phyloP scores from a whole-genome alignment of 2,888 invertebrate species.

The Nomada goodeniana region DNA sequence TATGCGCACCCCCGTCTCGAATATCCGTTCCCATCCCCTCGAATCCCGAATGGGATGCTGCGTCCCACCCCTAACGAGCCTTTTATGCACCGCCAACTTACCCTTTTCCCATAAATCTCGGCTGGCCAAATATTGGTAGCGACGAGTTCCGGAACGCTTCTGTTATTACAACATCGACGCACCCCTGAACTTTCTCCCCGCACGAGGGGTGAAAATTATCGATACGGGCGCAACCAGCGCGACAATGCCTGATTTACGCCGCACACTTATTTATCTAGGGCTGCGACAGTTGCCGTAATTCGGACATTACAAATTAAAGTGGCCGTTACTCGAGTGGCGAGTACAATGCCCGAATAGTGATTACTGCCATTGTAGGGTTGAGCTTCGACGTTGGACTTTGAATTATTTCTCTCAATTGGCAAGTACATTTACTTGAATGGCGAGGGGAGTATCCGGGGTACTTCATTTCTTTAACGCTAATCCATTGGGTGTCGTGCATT shows the following conservation, averaged over 20 bases:
- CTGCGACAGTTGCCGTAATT: constrained; percentile 36
- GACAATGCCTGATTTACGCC: constrained; percentile 53
- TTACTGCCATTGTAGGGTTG: background rate
- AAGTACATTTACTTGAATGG: too few relatives aligned
- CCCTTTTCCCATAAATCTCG: constrained; percentile 68
- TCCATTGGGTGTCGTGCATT: too few relatives aligned
- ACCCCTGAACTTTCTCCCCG: constrained; percentile 28
- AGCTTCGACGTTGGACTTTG: too few relatives aligned
- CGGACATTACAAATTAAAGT: constrained; percentile 48
- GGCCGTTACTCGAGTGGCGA: constrained; percentile 6
- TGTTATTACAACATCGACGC: constrained; percentile 48
- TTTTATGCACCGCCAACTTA: constrained; percentile 64
- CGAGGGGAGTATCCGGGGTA: too few relatives aligned
- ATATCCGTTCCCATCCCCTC: constrained; percentile 34
- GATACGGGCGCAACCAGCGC: constrained; percentile 20
- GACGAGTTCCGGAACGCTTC: constrained; percentile 45
- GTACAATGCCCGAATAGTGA: background rate
- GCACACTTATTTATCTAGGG: constrained; percentile 31
- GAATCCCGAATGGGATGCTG: constrained; percentile 34
- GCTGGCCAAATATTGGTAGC: constrained; percentile 61
- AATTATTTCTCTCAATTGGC: too few relatives aligned
- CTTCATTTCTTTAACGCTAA: too few relatives aligned
- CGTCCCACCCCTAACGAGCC: constrained; percentile 63
- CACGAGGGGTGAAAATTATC: constrained; percentile 32
- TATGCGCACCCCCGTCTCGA: constrained; percentile 61